Evolutionary conservation across 2,113 vertebrate species (phyloP), one percentile per base, ranked within the genome.

Genomic region (Potamarius usumacintae): DNA sequence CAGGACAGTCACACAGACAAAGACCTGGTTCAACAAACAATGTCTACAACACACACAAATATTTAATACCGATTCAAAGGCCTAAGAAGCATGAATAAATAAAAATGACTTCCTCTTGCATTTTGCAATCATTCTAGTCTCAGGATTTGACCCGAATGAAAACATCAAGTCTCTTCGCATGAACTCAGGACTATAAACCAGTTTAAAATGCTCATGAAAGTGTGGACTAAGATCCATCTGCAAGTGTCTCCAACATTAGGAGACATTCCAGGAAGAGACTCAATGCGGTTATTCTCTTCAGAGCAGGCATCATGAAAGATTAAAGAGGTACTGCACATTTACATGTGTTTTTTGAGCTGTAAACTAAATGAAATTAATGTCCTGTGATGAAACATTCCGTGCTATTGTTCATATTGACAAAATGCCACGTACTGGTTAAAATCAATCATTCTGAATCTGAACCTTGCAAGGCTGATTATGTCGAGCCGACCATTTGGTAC

Each of bases 1-100:
- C 98, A 0, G 98, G 98, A 81, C 98, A 99, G 94, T 99, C 98
- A 88, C 98, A 99, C 0, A 99, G 94, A 90, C 98, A 99, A 53
- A 99, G 94, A 58, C 93, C 95, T 20, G 97, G 94, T 84, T 99
- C 97, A 92, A 99, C 98, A 27, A 96, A 99, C 71, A 99, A 93
- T 11, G 98, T 99, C 98, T 99, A 93, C 15, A 91, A 89, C 87
- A 84, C 5, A 93, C 11, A 85, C 10, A 77, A 53, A 81, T 4
- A 50, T 20, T 69, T 11, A 53, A 72, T 22, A 71, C 25, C 0
- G 1, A 7, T 20, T 27, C n/a, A 79, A 18, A 58, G 2, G 5
- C 14, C 15, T 9, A 53, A 55, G 7, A 14, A 25, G n/a, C 22
- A 53, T 17, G 2, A 79, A 27, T 30, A 79, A 17, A 55, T 14